Percentiles rank a stretch among this genome's conserved stretches.
These are phyloP conservation scores for Bathynomus jamesi DNA, from an alignment of 1,140 invertebrate species.

Conservation along the genomic window DNA sequence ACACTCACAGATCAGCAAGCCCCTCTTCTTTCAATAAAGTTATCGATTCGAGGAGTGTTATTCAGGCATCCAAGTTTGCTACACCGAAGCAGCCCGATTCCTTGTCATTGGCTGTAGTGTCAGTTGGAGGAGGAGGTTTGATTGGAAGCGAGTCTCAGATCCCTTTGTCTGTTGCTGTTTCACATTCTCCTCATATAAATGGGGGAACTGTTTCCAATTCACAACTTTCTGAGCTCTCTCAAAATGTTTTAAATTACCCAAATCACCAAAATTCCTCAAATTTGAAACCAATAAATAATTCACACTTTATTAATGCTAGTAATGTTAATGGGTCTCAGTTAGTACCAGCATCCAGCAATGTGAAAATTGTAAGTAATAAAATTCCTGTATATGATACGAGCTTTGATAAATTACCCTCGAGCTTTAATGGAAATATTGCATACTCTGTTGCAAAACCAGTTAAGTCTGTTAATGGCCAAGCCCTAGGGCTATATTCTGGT, in stretches of 20 bases:
- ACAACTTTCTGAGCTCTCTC: background rate
- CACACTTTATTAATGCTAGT: no score
- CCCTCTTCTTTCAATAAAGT: background rate
- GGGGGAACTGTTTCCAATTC: background rate
- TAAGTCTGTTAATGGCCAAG: constrained; percentile 28
- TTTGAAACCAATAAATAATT: no score
- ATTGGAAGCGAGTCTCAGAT: background rate
- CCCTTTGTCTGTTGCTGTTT: background rate
- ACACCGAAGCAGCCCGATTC: background rate
- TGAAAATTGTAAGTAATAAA: background rate
- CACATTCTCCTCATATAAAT: background rate
- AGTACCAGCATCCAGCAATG: background rate
- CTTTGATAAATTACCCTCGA: background rate
- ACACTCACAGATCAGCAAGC: background rate
- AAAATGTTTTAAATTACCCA: background rate
- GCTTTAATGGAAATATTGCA: constrained; percentile 20
- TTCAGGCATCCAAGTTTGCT: background rate
- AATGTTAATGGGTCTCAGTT: background rate
- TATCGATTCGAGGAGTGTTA: background rate
- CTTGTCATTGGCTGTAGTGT: no score
- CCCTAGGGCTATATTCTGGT: constrained; percentile 41
- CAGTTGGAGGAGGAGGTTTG: background rate
- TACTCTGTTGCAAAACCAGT: constrained; percentile 1
- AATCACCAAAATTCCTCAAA: no score
- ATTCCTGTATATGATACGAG: background rate